These are phyloP conservation scores for Chionoecetes opilio DNA, from an alignment of 1,140 invertebrate species.

Conservation along the genomic window DNA sequence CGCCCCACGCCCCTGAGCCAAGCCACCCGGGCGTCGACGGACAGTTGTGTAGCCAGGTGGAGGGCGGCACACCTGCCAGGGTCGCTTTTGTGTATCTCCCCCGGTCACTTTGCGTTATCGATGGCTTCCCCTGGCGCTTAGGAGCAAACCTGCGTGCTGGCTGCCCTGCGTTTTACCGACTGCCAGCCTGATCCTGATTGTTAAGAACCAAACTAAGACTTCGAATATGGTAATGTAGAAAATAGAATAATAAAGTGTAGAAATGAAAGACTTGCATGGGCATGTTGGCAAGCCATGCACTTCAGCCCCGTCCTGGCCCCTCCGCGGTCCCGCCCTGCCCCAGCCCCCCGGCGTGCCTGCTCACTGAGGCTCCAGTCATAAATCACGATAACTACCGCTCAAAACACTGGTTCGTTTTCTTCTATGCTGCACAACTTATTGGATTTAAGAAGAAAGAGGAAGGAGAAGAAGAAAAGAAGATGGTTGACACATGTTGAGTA, in stretches of 20 bases:
- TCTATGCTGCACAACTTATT: not conserved
- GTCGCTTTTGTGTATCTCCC: not conserved
- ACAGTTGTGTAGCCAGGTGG: not conserved
- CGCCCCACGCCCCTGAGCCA: not conserved
- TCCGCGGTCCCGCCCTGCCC: not conserved
- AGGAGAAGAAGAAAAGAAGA: not conserved
- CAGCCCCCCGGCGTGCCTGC: not conserved
- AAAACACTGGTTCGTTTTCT: not conserved
- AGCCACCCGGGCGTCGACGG: not conserved
- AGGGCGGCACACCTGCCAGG: not conserved
- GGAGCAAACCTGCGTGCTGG: too few species aligned
- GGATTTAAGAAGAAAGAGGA: not conserved
- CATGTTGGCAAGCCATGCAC: too few species aligned
- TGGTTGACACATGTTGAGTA: too few species aligned
- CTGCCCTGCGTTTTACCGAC: too few species aligned
- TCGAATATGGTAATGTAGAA: too few species aligned
- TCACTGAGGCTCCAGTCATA: not conserved
- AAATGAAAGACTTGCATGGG: too few species aligned
- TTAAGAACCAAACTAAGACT: not conserved
- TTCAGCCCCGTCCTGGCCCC: not conserved
- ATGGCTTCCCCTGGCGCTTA: not conserved
- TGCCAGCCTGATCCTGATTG: too few species aligned
- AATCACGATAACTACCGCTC: not conserved
- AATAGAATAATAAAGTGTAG: too few species aligned
- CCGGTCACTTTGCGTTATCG: not conserved